Conservation (phyloP, 2,797 vertebrate species). For the Lacerta agilis region DNA sequence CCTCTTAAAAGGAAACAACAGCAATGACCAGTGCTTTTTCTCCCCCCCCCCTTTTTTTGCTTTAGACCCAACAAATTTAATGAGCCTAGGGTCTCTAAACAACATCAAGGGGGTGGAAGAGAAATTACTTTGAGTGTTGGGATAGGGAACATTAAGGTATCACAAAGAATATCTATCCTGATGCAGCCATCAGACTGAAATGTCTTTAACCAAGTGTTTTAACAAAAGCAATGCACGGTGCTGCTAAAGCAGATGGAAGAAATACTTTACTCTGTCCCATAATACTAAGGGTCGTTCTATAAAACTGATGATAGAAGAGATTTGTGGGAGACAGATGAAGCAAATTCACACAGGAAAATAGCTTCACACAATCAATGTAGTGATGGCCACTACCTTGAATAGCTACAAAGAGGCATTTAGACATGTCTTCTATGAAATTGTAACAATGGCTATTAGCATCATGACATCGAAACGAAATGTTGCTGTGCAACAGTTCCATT, state of each 20-base stretch:
- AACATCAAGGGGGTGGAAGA: background rate
- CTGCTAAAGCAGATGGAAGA: background rate
- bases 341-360: no score
- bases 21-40: background rate
- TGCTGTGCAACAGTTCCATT: background rate
- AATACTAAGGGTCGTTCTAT: background rate
- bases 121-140: background rate
- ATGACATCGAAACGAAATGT: background rate
- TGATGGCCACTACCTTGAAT: background rate
- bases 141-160: background rate
- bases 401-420: background rate
- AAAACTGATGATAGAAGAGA: background rate
- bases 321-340: background rate
- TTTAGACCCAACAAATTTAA: background rate
- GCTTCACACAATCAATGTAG: background rate
- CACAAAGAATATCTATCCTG: background rate
- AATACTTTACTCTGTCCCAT: background rate
- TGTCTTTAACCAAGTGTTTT: background rate
- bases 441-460: background rate
- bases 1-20: background rate
- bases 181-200: background rate
- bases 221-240: background rate
- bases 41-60: background rate
- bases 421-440: no score
- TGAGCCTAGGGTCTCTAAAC: background rate